phyloP scores from a whole-genome alignment of 1,140 invertebrate genomes.

The Eupristina koningsbergeri region DNA sequence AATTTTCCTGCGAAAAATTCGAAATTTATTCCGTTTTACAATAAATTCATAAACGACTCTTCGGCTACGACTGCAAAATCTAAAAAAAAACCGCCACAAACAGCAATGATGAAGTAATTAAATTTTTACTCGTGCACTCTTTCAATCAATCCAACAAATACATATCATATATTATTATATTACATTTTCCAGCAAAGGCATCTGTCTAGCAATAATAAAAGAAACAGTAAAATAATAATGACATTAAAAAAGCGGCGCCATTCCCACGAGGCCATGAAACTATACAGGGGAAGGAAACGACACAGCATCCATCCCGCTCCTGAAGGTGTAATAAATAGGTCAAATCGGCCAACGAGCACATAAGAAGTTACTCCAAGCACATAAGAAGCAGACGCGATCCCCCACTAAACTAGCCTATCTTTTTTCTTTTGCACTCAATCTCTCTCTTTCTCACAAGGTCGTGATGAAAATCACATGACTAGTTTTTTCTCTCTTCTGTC shows the following conservation, averaged over 20 bases:
- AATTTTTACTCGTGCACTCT: background rate
- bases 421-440: background rate
- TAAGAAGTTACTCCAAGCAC: constrained; percentile 1
- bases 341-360: background rate
- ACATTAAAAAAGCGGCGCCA: background rate
- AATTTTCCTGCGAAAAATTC: background rate
- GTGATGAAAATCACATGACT: constrained; percentile 14
- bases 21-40: background rate
- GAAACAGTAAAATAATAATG: background rate
- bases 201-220: constrained; percentile 12
- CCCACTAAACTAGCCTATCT: background rate
- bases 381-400: constrained; percentile 8
- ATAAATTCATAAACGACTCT: background rate
- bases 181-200: constrained; percentile 14
- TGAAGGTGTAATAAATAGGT: constrained; percentile 6
- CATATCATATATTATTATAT: background rate
- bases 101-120: background rate
- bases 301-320: background rate
- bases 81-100: no score
- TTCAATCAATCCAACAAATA: background rate
- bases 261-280: background rate
- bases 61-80: background rate
- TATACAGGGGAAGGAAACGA: background rate
- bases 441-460: background rate
- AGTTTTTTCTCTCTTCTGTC: background rate